These are phyloP conservation scores for Cataglyphis altisquamis DNA, from an alignment of 2,888 invertebrate genomes.

Conservation along the genomic window DNA sequence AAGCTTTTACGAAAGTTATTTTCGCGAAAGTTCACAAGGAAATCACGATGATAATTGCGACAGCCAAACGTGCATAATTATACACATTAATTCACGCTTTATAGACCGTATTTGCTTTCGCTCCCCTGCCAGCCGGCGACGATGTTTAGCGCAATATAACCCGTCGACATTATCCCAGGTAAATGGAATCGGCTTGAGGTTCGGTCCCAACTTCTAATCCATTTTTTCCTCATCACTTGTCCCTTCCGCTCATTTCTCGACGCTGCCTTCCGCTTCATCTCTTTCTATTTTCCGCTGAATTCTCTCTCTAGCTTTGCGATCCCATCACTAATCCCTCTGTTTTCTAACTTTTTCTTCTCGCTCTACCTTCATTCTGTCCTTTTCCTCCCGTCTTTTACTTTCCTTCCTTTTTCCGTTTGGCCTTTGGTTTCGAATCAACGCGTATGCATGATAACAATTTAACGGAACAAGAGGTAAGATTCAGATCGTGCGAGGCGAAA, in stretches of 20 bases:
- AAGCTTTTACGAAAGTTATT: not conserved
- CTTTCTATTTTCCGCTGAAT: slow-evolving; percentile 54
- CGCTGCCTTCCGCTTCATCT: slow-evolving; percentile 31
- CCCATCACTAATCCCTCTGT: slow-evolving; percentile 49
- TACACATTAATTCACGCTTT: slow-evolving; percentile 68
- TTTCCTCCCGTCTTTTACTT: not conserved
- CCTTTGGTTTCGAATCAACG: slow-evolving; percentile 48
- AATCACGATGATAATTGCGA: slow-evolving; percentile 55
- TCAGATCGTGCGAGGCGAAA: slow-evolving; percentile 50
- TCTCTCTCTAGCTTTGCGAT: slow-evolving; percentile 53
- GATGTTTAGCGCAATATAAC: slow-evolving; percentile 61
- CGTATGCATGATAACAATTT: slow-evolving; percentile 41
- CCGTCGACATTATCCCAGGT: slow-evolving; percentile 62
- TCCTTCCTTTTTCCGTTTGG: slow-evolving; percentile 19
- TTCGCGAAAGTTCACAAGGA: slow-evolving; percentile 26
- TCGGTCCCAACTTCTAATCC: slow-evolving; percentile 12
- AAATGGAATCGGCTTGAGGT: slow-evolving; percentile 68
- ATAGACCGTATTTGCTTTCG: slow-evolving; percentile 67
- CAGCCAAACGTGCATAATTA: slow-evolving; percentile 59
- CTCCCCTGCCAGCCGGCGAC: slow-evolving; percentile 40
- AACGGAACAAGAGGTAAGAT: slow-evolving; percentile 53
- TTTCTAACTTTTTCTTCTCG: not conserved
- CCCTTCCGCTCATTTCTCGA: not conserved
- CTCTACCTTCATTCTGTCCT: not conserved
- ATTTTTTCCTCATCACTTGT: not conserved